Conservation (phyloP, 2,113 vertebrate species). For the Spheniscus mendiculus region DNA sequence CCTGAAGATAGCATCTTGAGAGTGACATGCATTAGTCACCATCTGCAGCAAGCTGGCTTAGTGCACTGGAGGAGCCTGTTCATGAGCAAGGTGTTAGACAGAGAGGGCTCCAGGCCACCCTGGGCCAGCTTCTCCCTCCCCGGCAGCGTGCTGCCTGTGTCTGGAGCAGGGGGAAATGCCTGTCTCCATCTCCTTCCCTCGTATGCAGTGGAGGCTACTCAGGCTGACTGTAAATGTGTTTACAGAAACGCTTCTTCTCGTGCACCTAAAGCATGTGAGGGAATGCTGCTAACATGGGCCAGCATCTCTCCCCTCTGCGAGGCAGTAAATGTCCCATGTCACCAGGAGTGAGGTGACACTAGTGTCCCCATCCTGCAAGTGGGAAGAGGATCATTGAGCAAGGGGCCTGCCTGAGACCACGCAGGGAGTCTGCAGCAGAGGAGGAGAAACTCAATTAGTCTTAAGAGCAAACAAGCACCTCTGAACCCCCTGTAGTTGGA, state of each 20-base stretch:
- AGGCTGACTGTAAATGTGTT: neutral
- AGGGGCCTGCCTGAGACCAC: neutral
- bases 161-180: neutral
- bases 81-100: neutral
- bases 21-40: conserved; percentile 64
- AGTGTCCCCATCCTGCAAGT: neutral
- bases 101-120: neutral
- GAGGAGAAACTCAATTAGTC: neutral
- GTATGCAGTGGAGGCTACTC: neutral
- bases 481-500: neutral
- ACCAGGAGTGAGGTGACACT: neutral
- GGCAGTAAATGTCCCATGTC: neutral
- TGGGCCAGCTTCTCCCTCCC: neutral
- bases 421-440: neutral
- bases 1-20: conserved; percentile 57
- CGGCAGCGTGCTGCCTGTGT: neutral
- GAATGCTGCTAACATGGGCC: accelerated
- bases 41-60: neutral
- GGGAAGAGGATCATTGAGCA: neutral
- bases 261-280: neutral
- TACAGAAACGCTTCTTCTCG: neutral
- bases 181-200: neutral
- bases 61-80: neutral
- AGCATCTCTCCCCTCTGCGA: neutral
- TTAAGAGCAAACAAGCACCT: neutral